Conservation (phyloP, 1,140 invertebrate species). For the Portunus trituberculatus region DNA sequence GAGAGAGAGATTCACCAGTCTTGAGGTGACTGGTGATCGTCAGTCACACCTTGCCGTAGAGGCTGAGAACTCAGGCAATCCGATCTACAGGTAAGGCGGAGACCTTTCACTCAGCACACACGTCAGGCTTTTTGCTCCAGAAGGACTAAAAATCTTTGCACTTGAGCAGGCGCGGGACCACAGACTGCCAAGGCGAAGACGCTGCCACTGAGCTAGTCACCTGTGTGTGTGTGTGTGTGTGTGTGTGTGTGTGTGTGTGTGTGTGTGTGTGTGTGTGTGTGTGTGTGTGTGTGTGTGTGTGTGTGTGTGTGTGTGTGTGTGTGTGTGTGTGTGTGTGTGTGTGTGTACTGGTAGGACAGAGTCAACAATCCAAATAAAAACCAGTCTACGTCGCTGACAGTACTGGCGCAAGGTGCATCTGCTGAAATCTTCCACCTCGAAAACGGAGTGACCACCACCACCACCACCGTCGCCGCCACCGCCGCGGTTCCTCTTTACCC, state of each 20-base stretch:
- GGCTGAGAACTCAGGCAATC: too few relatives aligned
- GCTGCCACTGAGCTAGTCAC: not conserved
- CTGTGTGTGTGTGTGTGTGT: conserved; percentile 37
- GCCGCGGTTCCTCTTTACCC: not conserved
- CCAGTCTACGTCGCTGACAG: not conserved
- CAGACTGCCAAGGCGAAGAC: too few relatives aligned
- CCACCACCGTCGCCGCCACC: not conserved
- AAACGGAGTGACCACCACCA: not conserved
- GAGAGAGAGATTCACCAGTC: not conserved
- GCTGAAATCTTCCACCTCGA: not conserved
- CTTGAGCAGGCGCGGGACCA: too few relatives aligned
- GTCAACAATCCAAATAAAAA: not conserved
- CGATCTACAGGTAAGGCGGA: too few relatives aligned
- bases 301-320: not conserved
- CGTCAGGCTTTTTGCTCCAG: too few relatives aligned
- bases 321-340: too few relatives aligned
- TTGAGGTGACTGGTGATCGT: too few relatives aligned
- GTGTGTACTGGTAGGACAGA: too few relatives aligned
- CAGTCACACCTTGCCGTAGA: too few relatives aligned
- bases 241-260: conserved; percentile 33
- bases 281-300: conserved; percentile 29
- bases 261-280: conserved; percentile 23
- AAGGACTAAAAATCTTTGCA: too few relatives aligned
- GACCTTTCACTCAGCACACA: too few relatives aligned
- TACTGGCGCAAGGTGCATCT: not conserved